phyloP scores from a whole-genome alignment of 2,797 vertebrate species.

The Hephaestus fuliginosus region DNA sequence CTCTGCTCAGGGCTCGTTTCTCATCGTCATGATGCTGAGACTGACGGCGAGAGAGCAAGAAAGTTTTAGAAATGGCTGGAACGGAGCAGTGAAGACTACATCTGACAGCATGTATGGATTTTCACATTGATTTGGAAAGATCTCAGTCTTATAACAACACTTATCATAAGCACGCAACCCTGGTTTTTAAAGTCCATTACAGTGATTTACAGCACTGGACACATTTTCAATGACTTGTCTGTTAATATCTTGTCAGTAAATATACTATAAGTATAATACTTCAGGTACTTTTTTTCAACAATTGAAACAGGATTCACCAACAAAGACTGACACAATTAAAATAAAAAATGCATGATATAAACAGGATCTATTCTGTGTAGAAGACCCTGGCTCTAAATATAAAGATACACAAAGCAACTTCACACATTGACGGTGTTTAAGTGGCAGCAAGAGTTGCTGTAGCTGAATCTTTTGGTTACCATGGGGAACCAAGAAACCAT shows the following conservation, averaged over 20 bases:
- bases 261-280: background rate
- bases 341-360: background rate
- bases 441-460: background rate
- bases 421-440: constrained; percentile 7
- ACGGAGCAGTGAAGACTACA: background rate
- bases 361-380: background rate
- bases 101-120: background rate
- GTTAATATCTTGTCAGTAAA: background rate
- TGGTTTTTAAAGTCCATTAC: background rate
- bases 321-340: background rate
- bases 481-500: constrained; percentile 34
- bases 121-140: too few species aligned
- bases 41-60: constrained; percentile 74
- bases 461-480: constrained; percentile 21
- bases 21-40: constrained; percentile 97
- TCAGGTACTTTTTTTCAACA: background rate
- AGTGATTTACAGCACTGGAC: background rate
- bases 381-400: constrained; percentile 7
- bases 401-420: constrained; percentile 12
- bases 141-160: background rate
- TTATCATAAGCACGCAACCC: background rate
- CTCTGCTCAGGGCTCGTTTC: constrained; percentile 95
- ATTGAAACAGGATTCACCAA: background rate
- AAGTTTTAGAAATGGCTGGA: background rate
- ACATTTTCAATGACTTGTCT: constrained; percentile 2